Evolutionary conservation across 2,888 invertebrate species (phyloP).

Genomic region (Caenorhabditis parvicauda): DNA sequence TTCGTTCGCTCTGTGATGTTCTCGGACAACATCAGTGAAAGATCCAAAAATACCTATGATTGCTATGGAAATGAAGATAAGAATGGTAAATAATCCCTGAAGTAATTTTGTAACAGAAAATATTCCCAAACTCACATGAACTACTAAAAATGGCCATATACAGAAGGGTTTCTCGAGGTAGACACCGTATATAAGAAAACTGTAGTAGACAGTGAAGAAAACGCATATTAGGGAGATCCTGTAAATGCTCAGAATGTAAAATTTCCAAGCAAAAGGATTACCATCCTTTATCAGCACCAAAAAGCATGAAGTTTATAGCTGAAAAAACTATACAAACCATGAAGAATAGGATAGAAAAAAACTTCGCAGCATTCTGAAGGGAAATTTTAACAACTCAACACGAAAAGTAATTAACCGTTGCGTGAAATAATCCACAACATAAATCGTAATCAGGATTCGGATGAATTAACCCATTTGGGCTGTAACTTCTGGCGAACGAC

Average conservation of each 20-base stretch:
- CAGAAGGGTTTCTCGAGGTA: constrained; percentile 23
- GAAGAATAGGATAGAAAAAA: constrained; percentile 23
- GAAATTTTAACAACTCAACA: background rate
- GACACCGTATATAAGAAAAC: constrained; percentile 16
- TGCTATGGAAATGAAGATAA: constrained; percentile 10
- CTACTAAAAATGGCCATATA: constrained; percentile 23
- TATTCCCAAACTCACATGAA: constrained; percentile 17
- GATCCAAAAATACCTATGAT: constrained; percentile 16
- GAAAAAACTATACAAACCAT: constrained; percentile 17
- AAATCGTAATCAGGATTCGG: constrained; percentile 21
- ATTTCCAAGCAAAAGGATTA: background rate
- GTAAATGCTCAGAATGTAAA: constrained; percentile 1
- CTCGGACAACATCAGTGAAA: constrained; percentile 17
- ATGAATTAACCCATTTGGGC: constrained; percentile 26
- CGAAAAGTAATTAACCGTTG: constrained; percentile 15
- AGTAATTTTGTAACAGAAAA: background rate
- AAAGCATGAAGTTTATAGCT: constrained; percentile 15
- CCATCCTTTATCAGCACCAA: constrained; percentile 18
- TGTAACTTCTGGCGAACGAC: constrained; percentile 15
- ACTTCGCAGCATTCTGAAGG: constrained; percentile 26
- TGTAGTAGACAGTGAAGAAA: constrained; percentile 21
- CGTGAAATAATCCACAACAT: constrained; percentile 27
- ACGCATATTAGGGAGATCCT: constrained; percentile 23
- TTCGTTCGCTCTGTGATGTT: constrained; percentile 15
- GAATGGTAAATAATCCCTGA: constrained; percentile 15